phyloP scores from a whole-genome alignment of 2,888 invertebrate species.

The Yponomeuta plumbellus region DNA sequence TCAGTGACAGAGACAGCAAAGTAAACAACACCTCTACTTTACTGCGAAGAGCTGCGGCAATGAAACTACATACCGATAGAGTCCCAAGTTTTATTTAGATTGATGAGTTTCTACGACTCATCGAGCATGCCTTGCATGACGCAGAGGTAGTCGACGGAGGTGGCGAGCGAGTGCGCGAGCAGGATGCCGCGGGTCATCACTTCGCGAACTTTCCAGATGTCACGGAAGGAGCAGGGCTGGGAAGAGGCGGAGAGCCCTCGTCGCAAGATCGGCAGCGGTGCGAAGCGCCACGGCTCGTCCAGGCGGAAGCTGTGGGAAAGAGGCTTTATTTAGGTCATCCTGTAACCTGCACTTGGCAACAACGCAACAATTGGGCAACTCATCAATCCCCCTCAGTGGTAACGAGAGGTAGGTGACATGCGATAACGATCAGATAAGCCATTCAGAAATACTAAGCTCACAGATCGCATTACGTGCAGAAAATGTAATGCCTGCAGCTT shows the following conservation, averaged over 20 bases:
- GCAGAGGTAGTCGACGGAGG: constrained; percentile 66
- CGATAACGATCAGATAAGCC: no score
- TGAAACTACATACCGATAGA: not conserved
- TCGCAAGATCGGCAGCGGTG: constrained; percentile 44
- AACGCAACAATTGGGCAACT: not conserved
- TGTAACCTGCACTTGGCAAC: not conserved
- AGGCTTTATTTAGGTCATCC: not conserved
- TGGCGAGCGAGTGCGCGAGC: constrained; percentile 63
- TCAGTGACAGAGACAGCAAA: no score
- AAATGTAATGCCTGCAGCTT: no score
- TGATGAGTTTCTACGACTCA: constrained; percentile 32
- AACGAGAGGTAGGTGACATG: no score
- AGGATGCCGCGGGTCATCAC: constrained; percentile 62
- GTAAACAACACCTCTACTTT: no score
- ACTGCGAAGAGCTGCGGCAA: not conserved
- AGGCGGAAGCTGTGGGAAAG: constrained; percentile 47
- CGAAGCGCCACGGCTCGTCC: constrained; percentile 52
- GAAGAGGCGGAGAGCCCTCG: constrained; percentile 39
- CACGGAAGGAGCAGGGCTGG: constrained; percentile 34
- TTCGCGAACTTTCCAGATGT: constrained; percentile 63
- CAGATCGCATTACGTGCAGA: no score
- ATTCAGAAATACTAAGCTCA: no score
- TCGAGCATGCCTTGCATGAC: constrained; percentile 69
- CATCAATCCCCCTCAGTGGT: no score
- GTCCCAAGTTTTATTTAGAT: constrained; percentile 26